Conservation (phyloP, 1,140 invertebrate genomes). For the Megalopta genalis region DNA sequence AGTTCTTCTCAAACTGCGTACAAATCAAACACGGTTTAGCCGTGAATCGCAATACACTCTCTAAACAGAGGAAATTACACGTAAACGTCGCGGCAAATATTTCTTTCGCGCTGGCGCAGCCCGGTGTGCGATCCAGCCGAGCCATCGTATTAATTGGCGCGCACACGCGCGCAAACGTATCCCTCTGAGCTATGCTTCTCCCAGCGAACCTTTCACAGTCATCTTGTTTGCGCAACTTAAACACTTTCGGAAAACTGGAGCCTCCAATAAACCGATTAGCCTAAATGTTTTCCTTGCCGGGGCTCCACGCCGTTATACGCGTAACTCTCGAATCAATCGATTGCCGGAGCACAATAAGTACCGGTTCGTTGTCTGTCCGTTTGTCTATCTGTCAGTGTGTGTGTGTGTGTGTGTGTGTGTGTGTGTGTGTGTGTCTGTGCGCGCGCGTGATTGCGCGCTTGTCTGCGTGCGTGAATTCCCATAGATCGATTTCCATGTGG, state of each 20-base stretch:
- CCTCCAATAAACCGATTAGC: conserved; percentile 54
- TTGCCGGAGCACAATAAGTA: conserved; percentile 41
- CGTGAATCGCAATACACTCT: not conserved
- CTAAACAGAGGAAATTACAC: too few relatives aligned
- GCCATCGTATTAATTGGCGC: not conserved
- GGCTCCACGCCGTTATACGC: conserved; percentile 13
- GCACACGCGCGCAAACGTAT: not conserved
- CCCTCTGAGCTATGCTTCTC: not conserved
- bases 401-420: not conserved
- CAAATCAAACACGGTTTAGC: not conserved
- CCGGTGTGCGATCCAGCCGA: not conserved
- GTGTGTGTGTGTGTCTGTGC: not conserved
- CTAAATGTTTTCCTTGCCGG: conserved; percentile 33
- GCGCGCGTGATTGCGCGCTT: too few relatives aligned
- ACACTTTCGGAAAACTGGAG: conserved; percentile 26
- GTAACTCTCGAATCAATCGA: conserved; percentile 37
- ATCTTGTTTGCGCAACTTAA: conserved; percentile 31
- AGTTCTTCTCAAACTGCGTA: not conserved
- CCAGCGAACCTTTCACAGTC: conserved; percentile 16
- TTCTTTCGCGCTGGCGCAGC: not conserved
- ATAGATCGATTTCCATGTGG: conserved; percentile 56
- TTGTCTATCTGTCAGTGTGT: not conserved
- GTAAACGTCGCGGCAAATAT: not conserved
- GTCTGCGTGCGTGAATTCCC: not conserved
- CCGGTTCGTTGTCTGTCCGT: conserved; percentile 16